Conservation (phyloP, 2,113 vertebrate species). For the Brachyistius frenatus region DNA sequence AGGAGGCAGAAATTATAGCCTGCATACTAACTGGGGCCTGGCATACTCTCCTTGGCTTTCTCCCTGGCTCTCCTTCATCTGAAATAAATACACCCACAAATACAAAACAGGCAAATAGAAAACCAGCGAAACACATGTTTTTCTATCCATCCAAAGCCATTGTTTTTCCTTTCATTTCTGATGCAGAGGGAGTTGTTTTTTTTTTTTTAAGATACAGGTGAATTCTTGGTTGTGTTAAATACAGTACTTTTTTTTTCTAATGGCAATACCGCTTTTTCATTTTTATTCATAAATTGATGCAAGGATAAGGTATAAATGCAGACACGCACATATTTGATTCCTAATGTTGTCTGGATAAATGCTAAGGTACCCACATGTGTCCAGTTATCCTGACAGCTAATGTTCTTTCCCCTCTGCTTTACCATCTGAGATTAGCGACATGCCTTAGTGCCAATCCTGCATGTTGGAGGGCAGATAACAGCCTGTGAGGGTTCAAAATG, state of each 20-base stretch:
- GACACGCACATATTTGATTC: slow-evolving; percentile 1
- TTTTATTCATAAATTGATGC: background rate
- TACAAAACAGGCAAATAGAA: slow-evolving; percentile 83
- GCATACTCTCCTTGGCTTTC: slow-evolving; percentile 70
- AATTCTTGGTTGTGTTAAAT: background rate
- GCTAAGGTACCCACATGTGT: slow-evolving; percentile 50
- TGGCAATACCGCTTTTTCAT: background rate
- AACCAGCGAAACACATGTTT: slow-evolving; percentile 77
- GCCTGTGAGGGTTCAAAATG: slow-evolving; percentile 56
- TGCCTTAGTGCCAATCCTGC: slow-evolving; percentile 47
- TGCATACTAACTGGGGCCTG: slow-evolving; percentile 82
- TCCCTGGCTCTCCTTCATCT: slow-evolving; percentile 69
- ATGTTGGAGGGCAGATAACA: slow-evolving; percentile 70
- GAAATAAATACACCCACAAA: slow-evolving; percentile 82
- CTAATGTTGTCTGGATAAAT: slow-evolving; percentile 26
- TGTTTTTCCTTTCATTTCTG: slow-evolving; percentile 58
- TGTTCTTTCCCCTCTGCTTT: slow-evolving; percentile 27
- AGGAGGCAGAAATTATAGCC: slow-evolving; percentile 81
- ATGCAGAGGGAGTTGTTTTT: background rate
- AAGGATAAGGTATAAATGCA: background rate
- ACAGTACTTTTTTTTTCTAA: background rate
- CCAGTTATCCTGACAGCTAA: slow-evolving; percentile 45
- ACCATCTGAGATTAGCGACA: slow-evolving; percentile 59
- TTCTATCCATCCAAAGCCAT: slow-evolving; percentile 44
- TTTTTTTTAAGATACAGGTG: slow-evolving; percentile 30